Conservation (phyloP, 2,888 invertebrate species). For the Thecocarcelia acutangulata region DNA sequence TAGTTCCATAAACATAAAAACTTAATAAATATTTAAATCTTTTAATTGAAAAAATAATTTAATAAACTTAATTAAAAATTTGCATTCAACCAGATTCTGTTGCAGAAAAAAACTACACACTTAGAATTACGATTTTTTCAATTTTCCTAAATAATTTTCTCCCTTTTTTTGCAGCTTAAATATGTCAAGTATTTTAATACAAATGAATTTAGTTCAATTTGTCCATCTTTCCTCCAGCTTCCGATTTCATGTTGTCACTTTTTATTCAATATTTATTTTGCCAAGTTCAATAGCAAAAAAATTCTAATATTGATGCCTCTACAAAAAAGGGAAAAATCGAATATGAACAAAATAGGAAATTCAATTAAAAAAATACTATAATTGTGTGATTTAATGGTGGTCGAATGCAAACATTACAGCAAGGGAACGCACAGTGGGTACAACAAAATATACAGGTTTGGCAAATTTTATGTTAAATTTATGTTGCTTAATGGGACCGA, state of each 20-base stretch:
- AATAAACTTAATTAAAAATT: too few species aligned
- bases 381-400: constrained; percentile 35
- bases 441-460: background rate
- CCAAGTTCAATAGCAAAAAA: background rate
- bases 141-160: background rate
- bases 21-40: too few species aligned
- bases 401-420: constrained; percentile 5
- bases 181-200: constrained; percentile 27
- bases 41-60: too few species aligned
- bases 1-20: too few species aligned
- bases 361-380: constrained; percentile 61
- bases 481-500: too few species aligned
- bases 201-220: background rate
- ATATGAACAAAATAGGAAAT: constrained; percentile 39
- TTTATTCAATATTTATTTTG: background rate
- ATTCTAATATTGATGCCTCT: background rate
- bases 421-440: constrained; percentile 2
- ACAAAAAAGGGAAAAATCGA: constrained; percentile 5
- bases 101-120: background rate
- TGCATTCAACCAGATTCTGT: too few species aligned
- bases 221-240: background rate
- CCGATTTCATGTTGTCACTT: too few species aligned
- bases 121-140: background rate
- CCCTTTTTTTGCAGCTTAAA: background rate
- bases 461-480: too few species aligned